Evolutionary conservation across 2,888 invertebrate genomes (phyloP), one percentile per base, ranked within the genome.

Genomic region (Drosophila nigricruria): DNA sequence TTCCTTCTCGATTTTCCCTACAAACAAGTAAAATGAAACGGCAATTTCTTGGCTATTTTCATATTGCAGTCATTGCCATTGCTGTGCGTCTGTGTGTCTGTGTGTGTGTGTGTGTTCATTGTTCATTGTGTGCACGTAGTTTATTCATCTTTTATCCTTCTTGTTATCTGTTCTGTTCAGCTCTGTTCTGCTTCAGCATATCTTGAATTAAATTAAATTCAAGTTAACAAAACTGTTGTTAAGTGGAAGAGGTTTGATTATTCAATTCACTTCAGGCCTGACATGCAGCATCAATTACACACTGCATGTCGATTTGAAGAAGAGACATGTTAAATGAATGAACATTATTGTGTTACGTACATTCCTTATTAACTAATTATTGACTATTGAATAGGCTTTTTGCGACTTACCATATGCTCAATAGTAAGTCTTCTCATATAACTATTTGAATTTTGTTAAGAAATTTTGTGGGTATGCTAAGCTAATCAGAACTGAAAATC

Each of bases 111-210:
- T 38, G 30, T 34, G 16, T 30, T n/a, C 60, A 69, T 72, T 65
- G 54, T 60, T 57, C 60, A 83, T 84, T 84, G 79, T 70, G 59
- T 58, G 67, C 81, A 87, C 88, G 85, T 81, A 79, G 53, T 84
- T 73, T 66, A 79, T 71, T 67, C 79, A 67, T 79, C 56, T 57
- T 42, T 82, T 64, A 65, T 60, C 52, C 56, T 58, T 56, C 53
- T 64, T 82, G 75, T 69, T 67, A 70, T 66, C 59, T 42, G 52
- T 42, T 42, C 36, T 32, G 47, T 38, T 47, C 47, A 30, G 34
- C 40, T 42, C 43, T 34, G 38, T 53, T 45, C 45, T 49, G 32
- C 27, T 34, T 40, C 47, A 32, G 64, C 66, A 42, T 61, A 57
- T 36, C 36, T 68, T 16, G 54, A 57, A 70, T 73, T 81, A 66